Evolutionary conservation across 2,113 vertebrate species (phyloP).

Genomic region (Thymallus thymallus): DNA sequence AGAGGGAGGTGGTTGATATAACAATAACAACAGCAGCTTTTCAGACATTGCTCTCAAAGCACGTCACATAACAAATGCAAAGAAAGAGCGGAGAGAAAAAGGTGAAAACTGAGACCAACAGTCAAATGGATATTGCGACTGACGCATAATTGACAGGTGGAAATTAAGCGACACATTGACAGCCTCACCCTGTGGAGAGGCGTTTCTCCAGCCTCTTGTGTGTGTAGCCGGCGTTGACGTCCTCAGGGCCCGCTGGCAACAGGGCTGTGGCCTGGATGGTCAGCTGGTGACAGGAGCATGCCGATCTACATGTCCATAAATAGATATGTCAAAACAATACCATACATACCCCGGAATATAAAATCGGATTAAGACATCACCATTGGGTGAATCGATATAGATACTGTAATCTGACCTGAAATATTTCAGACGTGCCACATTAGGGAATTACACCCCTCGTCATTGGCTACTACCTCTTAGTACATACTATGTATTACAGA

Average conservation of each 20-base stretch:
- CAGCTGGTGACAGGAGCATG: constrained; percentile 83
- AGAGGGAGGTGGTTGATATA: background rate
- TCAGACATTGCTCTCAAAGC: background rate
- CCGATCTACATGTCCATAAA: constrained; percentile 39
- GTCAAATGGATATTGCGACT: background rate
- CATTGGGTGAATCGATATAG: background rate
- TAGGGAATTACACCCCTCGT: too few relatives aligned
- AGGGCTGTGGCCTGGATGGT: constrained; percentile 81
- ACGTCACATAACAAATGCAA: background rate
- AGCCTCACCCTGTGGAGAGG: constrained; percentile 81
- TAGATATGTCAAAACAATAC: background rate
- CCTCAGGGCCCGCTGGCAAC: constrained; percentile 75
- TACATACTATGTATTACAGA: too few relatives aligned
- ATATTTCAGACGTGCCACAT: too few relatives aligned
- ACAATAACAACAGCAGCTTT: background rate
- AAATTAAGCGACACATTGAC: background rate
- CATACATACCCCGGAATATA: background rate
- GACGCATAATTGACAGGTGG: too few relatives aligned
- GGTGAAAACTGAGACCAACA: background rate
- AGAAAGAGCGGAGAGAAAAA: background rate
- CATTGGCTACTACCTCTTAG: too few relatives aligned
- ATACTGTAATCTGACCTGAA: too few relatives aligned
- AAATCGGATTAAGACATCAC: background rate
- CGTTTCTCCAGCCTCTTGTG: constrained; percentile 82
- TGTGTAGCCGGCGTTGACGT: constrained; percentile 79